These are phyloP conservation scores for Lasioglossum leucozonium DNA, from an alignment of 2,888 invertebrate species.

Conservation along the genomic window DNA sequence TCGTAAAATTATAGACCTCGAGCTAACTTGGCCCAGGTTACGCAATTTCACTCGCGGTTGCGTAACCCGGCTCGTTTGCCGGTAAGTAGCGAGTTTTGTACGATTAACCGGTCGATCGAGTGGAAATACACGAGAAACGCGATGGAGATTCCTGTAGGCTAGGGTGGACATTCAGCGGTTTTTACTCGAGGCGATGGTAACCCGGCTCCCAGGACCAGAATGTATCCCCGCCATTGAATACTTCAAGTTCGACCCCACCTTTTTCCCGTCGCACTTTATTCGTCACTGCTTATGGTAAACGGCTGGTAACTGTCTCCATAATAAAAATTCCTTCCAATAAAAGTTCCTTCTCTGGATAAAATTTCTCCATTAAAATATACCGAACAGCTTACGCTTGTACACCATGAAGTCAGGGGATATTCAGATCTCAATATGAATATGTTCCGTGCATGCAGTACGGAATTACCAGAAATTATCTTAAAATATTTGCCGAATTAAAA, in stretches of 20 bases:
- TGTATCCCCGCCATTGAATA: no score
- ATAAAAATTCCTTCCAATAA: neutral
- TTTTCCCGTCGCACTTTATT: neutral
- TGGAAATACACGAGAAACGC: neutral
- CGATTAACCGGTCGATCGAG: neutral
- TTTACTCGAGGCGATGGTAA: neutral
- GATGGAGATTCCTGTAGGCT: neutral
- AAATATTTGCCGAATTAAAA: neutral
- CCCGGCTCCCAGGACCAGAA: no score
- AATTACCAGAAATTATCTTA: neutral
- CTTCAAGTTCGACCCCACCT: no score
- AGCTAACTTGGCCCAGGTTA: constrained; percentile 24
- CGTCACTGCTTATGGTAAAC: neutral
- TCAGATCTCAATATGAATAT: neutral
- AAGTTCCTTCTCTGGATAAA: neutral
- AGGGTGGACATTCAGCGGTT: neutral
- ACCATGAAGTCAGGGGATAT: neutral
- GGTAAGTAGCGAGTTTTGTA: neutral
- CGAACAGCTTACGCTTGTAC: neutral
- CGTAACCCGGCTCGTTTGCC: neutral
- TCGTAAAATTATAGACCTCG: constrained; percentile 49
- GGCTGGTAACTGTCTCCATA: neutral
- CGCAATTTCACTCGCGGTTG: neutral
- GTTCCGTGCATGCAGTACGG: neutral
- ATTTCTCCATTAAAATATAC: neutral